Percentiles rank a stretch among this genome's conserved stretches.
Conservation (phyloP, 2,113 vertebrate genomes). For the Cnemophilus loriae region DNA sequence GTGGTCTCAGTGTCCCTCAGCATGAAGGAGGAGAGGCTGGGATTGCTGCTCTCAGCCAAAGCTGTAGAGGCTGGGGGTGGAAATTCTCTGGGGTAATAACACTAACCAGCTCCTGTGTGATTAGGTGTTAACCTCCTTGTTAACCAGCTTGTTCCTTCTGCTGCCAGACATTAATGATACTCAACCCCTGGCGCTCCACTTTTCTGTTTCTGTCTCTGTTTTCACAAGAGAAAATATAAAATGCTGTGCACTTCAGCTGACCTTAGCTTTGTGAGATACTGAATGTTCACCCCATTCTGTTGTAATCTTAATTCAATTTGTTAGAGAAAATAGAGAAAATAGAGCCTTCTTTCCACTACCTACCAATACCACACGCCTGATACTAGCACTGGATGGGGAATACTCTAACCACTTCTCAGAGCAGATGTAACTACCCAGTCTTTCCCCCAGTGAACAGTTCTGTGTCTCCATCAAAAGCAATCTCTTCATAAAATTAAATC, state of each 20-base stretch:
- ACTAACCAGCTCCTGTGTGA: neutral
- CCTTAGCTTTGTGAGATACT: conserved; percentile 7
- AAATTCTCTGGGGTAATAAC: neutral
- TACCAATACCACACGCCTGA: neutral
- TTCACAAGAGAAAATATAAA: conserved; percentile 21
- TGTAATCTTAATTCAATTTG: conserved; percentile 19
- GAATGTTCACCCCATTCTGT: neutral
- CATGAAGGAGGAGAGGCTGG: neutral
- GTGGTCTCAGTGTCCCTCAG: neutral
- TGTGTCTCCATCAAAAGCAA: neutral
- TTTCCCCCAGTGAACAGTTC: neutral
- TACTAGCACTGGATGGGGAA: neutral
- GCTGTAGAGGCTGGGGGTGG: neutral
- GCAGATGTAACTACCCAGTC: neutral
- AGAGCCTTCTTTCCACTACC: neutral
- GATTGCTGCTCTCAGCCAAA: neutral
- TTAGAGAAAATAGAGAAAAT: conserved; percentile 6
- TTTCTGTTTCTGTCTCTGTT: conserved; percentile 1
- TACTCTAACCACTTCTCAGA: neutral
- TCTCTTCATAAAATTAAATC: conserved; percentile 25
- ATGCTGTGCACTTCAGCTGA: conserved; percentile 12
- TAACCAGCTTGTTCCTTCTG: neutral
- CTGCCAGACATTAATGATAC: neutral
- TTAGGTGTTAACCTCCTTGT: conserved; percentile 1
- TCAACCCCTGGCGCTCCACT: neutral